These are phyloP conservation scores for Xiphorhynchus erythropygius DNA, from an alignment of 2,797 vertebrate species.

Conservation along the genomic window DNA sequence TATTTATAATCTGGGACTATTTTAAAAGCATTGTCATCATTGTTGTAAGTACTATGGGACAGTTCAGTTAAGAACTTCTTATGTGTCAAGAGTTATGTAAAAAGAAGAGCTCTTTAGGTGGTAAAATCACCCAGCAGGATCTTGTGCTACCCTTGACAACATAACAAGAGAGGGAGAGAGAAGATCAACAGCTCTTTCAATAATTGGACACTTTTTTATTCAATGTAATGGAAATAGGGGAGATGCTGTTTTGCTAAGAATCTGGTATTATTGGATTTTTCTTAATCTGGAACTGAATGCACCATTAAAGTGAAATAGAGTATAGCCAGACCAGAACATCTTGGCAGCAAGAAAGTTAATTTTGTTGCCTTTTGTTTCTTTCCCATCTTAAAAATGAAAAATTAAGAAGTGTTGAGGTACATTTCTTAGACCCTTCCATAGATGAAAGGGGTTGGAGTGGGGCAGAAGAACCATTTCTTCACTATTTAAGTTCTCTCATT, in stretches of 20 bases:
- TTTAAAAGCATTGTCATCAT: not conserved
- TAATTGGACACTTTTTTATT: not conserved
- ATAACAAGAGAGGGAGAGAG: not conserved
- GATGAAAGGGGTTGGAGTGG: not conserved
- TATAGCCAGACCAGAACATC: not conserved
- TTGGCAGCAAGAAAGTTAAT: not conserved
- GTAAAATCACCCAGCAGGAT: not conserved
- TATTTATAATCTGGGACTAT: not conserved
- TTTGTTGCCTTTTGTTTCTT: not conserved
- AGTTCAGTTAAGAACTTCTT: not conserved
- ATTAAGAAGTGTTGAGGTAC: not conserved
- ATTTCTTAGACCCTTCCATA: not conserved
- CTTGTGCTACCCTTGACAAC: not conserved
- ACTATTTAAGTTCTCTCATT: not conserved
- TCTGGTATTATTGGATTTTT: not conserved
- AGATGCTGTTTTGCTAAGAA: not conserved
- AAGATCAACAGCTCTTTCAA: not conserved
- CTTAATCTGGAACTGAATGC: not conserved
- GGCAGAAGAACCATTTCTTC: not conserved
- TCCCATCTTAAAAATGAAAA: not conserved
- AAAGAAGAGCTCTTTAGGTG: not conserved
- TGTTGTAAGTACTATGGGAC: not conserved
- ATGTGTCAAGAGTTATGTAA: not conserved
- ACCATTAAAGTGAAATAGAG: not conserved
- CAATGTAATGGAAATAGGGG: not conserved